phyloP scores from a whole-genome alignment of 2,113 vertebrate genomes.

The Protobothrops mucrosquamatus region DNA sequence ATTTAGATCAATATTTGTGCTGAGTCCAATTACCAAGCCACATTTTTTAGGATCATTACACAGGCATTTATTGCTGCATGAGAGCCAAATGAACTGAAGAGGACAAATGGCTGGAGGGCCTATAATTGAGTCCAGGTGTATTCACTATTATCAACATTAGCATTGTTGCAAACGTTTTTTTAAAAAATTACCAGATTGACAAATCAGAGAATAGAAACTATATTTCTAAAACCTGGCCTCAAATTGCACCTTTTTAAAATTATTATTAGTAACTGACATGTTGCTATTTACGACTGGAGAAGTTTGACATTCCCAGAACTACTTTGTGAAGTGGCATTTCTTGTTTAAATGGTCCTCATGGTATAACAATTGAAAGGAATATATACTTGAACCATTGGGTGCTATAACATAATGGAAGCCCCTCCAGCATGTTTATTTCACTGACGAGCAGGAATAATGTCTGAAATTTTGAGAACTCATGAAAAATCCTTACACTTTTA shows the following conservation, averaged over 20 bases:
- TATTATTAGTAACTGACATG: background rate
- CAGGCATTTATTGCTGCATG: background rate
- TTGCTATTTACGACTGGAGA: background rate
- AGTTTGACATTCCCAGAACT: background rate
- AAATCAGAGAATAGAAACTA: background rate
- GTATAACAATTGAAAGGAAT: background rate
- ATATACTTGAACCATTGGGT: background rate
- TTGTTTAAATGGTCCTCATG: background rate
- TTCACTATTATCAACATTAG: background rate
- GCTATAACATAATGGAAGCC: background rate
- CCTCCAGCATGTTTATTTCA: background rate
- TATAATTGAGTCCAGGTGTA: constrained; percentile 16
- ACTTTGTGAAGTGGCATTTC: background rate
- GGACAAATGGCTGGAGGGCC: constrained; percentile 2
- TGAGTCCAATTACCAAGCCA: constrained; percentile 17
- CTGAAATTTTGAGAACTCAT: background rate
- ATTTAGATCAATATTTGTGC: constrained; percentile 14
- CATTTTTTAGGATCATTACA: constrained; percentile 17
- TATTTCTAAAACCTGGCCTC: background rate
- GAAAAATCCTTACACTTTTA: background rate
- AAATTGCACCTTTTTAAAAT: background rate
- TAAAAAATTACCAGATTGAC: background rate
- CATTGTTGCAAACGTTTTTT: background rate
- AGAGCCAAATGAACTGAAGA: constrained; percentile 10
- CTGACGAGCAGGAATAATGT: background rate